Conservation (phyloP, 2,113 vertebrate genomes). For the Anarhynchus alexandrinus region DNA sequence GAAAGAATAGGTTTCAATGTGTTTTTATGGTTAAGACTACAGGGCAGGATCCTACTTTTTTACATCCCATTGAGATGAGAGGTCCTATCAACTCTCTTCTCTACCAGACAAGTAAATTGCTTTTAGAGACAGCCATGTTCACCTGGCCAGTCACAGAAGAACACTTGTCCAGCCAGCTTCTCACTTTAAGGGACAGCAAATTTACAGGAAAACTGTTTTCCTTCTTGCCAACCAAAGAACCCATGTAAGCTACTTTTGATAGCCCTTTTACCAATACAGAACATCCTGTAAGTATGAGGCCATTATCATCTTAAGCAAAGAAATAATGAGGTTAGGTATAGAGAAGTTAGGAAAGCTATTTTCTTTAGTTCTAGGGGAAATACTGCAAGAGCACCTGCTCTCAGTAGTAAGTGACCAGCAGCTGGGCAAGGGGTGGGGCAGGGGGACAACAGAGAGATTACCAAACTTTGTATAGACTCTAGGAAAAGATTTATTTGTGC, state of each 20-base stretch:
- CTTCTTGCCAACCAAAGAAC: neutral
- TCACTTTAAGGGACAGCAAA: neutral
- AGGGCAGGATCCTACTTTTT: neutral
- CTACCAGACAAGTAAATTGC: neutral
- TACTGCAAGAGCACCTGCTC: neutral
- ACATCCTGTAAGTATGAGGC: neutral
- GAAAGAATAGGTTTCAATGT: neutral
- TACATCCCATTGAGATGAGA: neutral
- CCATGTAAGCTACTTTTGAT: neutral
- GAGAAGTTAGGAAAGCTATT: neutral
- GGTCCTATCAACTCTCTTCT: neutral
- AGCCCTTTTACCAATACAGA: neutral
- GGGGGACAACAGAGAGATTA: neutral
- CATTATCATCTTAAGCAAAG: neutral
- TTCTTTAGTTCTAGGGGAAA: neutral
- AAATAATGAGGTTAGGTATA: neutral
- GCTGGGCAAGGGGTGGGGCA: rapidly evolving
- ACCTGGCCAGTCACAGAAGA: neutral
- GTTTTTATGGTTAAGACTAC: neutral
- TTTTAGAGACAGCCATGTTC: neutral
- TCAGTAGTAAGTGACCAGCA: neutral
- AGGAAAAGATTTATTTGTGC: neutral
- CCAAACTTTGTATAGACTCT: neutral
- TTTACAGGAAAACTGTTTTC: neutral
- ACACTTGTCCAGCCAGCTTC: neutral